Evolutionary conservation across 2,888 invertebrate species (phyloP).

Genomic region (Zygogramma bicolorata): DNA sequence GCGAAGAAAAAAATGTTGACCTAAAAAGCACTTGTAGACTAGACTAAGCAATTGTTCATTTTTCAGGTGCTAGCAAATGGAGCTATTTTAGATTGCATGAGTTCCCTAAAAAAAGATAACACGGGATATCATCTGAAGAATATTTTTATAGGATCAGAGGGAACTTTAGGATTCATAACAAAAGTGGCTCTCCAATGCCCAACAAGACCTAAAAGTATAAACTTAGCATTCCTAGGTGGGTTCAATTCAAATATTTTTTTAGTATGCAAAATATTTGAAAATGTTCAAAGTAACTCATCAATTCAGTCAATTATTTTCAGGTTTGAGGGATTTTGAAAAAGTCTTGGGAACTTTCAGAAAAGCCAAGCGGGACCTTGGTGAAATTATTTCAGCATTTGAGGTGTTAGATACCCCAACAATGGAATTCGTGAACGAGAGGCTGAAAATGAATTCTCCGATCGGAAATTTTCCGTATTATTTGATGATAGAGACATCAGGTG

Average conservation of each 20-base stretch:
- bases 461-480: slow-evolving; percentile 83
- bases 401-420: slow-evolving; percentile 86
- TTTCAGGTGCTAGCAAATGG: slow-evolving; percentile 85
- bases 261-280: neutral
- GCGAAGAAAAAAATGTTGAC: too few species aligned
- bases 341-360: slow-evolving; percentile 81
- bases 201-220: slow-evolving; percentile 73
- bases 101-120: slow-evolving; percentile 92
- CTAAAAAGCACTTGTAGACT: too few species aligned
- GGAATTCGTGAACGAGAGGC: slow-evolving; percentile 72
- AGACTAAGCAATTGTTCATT: neutral
- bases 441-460: slow-evolving; percentile 73
- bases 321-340: slow-evolving; percentile 80
- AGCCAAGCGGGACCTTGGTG: slow-evolving; percentile 82
- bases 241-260: neutral
- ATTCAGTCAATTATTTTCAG: slow-evolving; percentile 65
- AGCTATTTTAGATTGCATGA: slow-evolving; percentile 84
- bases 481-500: slow-evolving; percentile 88
- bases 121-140: slow-evolving; percentile 97
- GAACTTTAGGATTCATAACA: slow-evolving; percentile 93
- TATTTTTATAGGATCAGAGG: slow-evolving; percentile 96
- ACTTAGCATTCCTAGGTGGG: slow-evolving; percentile 50
- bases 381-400: slow-evolving; percentile 95
- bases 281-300: neutral
- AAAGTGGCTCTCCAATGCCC: slow-evolving; percentile 92